A percentile compares a stretch with the other conserved stretches of the same genome.
Conservation (phyloP, 2,113 vertebrate genomes). For the Formicarius rufipectus region DNA sequence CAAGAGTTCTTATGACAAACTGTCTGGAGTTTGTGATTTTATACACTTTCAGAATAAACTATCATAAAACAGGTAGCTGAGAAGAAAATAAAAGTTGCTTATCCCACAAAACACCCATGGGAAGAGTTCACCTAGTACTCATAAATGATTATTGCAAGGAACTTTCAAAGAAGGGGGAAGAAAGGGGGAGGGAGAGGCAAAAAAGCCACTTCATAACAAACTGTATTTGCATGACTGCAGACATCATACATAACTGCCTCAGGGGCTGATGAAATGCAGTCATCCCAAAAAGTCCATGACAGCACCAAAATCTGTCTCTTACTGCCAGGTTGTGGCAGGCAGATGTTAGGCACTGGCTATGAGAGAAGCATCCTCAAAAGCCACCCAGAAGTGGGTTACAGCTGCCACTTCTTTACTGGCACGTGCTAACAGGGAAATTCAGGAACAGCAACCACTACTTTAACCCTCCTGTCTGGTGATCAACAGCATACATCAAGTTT, state of each 20-base stretch:
- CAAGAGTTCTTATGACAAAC: not conserved
- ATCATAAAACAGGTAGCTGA: not conserved
- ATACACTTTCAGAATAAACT: not conserved
- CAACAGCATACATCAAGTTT: not conserved
- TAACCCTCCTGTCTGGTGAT: not conserved
- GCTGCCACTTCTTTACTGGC: not conserved
- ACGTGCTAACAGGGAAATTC: not conserved
- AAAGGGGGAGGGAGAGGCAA: not conserved
- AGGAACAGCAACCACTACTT: not conserved
- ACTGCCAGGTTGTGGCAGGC: fast-evolving
- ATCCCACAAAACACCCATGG: not conserved
- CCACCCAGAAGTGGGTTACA: not conserved
- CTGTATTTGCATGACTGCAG: not conserved
- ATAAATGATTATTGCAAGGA: not conserved
- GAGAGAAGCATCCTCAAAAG: not conserved
- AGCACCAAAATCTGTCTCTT: not conserved
- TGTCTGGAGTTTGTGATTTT: not conserved
- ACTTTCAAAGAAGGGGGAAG: not conserved
- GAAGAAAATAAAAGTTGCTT: not conserved
- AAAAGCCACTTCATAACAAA: not conserved
- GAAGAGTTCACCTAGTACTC: not conserved
- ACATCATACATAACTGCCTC: not conserved
- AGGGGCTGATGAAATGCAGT: not conserved
- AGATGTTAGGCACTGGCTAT: not conserved
- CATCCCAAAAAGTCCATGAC: fast-evolving